Evolutionary conservation across 2,113 vertebrate species (phyloP), one percentile per base, ranked within the genome.

Genomic region (Upupa epops): DNA sequence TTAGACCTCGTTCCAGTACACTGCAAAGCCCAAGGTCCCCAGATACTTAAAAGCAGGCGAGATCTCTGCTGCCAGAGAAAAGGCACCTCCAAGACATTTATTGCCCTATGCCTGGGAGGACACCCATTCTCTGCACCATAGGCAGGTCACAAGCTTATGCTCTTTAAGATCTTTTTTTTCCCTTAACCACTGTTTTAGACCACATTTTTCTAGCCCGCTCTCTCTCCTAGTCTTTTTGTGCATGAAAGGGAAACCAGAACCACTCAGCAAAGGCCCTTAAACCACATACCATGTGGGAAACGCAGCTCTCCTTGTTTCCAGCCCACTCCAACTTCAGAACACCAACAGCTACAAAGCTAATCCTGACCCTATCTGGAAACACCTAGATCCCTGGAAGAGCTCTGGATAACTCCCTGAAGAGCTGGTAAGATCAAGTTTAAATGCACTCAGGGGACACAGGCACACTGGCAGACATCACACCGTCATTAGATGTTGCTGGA

Each of bases 61-160:
- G 15, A 42, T 5, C 51, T n/a, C 52, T 22, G 58, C 61, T 48
- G 29, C 54, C 34, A 34, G 37, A 13, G 51, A 37, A 34, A 75
- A 40, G 32, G 24, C 49, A 29, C 3, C 40, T 24, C 51, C 8
- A 10, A 31, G 42, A 19, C 17, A 3, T 1, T 1, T 1, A 14
- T 7, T 24, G 8, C 55, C 17, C 8, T 8, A 1, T 36, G 3
- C 4, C 75, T 59, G 55, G 25, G 3, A 28, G 46, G 31, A 72
- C 61, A 32, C 0, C 1, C 16, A 7, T 37, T 11, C 32, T 58
- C 56, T 26, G 32, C 65, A 20, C 60, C 49, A 10, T 0, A 5
- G 0, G 9, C 42, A 61, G 36, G 10, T 37, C 48, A 37, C 48
- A 11, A 0, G 3, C 4, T 37, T 59, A 7, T 0, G 2, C 2